These are phyloP conservation scores for Amblyjoppa fuscipennis DNA, from an alignment of 2,888 invertebrate species.

Conservation along the genomic window DNA sequence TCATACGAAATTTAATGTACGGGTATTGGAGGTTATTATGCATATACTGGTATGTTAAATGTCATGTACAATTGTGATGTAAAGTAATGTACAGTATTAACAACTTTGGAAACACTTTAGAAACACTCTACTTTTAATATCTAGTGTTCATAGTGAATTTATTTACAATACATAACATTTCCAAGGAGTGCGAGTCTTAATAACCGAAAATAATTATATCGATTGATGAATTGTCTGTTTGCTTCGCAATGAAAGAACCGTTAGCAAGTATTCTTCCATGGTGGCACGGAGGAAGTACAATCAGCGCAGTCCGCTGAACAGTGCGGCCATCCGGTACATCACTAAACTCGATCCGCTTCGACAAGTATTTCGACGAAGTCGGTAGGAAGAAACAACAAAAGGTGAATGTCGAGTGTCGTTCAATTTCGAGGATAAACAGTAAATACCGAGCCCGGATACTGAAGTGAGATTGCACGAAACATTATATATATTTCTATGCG, in stretches of 20 bases:
- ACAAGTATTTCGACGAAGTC: not conserved
- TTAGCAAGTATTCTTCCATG: not conserved
- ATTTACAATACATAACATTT: no score
- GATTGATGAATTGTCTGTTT: slow-evolving; percentile 31
- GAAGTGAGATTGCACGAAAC: not conserved
- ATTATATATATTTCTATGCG: not conserved
- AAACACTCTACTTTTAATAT: no score
- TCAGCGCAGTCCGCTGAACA: slow-evolving; percentile 34
- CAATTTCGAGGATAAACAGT: slow-evolving; percentile 4
- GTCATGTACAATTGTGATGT: no score
- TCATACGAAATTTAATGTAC: no score
- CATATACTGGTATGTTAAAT: no score
- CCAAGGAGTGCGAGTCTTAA: no score
- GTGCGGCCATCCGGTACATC: slow-evolving; percentile 28
- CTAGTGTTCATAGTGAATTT: no score
- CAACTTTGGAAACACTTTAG: no score
- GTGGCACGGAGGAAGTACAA: not conserved
- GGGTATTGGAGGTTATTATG: no score
- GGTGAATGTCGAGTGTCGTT: not conserved
- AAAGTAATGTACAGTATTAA: no score
- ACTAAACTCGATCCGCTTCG: slow-evolving; percentile 48
- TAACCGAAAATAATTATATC: not conserved
- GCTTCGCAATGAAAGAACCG: not conserved
- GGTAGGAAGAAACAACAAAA: not conserved
- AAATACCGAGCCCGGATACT: not conserved